Evolutionary conservation across 2,888 invertebrate species (phyloP).

Genomic region (Mimumesa dahlbomi): DNA sequence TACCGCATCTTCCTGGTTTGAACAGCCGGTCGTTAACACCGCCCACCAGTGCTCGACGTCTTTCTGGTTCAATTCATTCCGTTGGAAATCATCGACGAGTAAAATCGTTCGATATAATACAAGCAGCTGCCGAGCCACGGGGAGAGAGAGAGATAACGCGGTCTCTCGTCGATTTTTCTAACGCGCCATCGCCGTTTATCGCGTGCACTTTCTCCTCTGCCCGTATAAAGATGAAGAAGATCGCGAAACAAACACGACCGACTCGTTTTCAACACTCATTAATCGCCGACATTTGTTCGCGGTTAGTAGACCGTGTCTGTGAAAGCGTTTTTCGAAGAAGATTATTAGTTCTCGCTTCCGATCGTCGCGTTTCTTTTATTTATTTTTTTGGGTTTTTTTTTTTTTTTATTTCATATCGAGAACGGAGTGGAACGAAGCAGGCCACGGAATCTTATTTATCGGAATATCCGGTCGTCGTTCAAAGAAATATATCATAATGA

Average conservation of each 20-base stretch:
- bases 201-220: neutral
- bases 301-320: constrained; percentile 7
- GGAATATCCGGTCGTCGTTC: too few species aligned
- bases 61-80: constrained; percentile 62
- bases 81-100: constrained; percentile 39
- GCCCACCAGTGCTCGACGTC: constrained; percentile 55
- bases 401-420: too few species aligned
- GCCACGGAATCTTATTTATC: too few species aligned
- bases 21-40: constrained; percentile 66
- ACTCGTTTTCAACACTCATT: neutral
- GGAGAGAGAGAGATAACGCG: constrained; percentile 27
- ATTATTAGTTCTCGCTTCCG: neutral
- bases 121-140: constrained; percentile 12
- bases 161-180: constrained; percentile 11
- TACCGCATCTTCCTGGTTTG: constrained; percentile 65
- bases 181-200: neutral
- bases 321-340: neutral
- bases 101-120: constrained; percentile 16
- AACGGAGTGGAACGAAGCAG: too few species aligned
- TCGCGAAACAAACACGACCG: neutral
- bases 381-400: too few species aligned
- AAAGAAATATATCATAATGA: too few species aligned
- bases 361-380: too few species aligned
- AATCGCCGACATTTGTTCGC: neutral
- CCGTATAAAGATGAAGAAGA: neutral